phyloP scores from a whole-genome alignment of 2,888 invertebrate species.

The Cryptus armator region DNA sequence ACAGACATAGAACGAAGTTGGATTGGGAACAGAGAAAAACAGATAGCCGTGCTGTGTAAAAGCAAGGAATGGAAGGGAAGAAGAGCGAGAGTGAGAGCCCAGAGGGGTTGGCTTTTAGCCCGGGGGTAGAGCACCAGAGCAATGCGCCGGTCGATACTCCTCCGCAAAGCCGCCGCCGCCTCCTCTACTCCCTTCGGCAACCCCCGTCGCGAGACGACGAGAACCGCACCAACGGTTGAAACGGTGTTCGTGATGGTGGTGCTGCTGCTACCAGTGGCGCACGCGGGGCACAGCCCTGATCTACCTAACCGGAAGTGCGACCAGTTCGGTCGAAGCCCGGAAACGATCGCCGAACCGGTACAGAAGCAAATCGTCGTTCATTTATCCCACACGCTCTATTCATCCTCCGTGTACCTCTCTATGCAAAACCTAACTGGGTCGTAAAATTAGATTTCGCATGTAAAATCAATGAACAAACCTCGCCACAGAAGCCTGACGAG shows the following conservation, averaged over 20 bases:
- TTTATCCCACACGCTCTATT: conserved; percentile 46
- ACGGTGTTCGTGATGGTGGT: conserved; percentile 13
- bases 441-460: conserved; percentile 60
- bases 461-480: conserved; percentile 49
- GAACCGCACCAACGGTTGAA: conserved; percentile 39
- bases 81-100: conserved; percentile 55
- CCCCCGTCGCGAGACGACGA: conserved; percentile 33
- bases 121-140: conserved; percentile 69
- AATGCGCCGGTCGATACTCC: conserved; percentile 79
- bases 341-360: conserved; percentile 58
- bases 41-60: neutral
- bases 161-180: conserved; percentile 70
- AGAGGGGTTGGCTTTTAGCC: conserved; percentile 59
- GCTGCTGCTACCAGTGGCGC: conserved; percentile 46
- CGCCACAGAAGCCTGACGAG: conserved; percentile 51
- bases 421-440: conserved; percentile 38
- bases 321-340: conserved; percentile 53
- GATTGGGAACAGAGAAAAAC: neutral
- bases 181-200: conserved; percentile 8
- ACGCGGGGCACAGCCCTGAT: conserved; percentile 62
- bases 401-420: conserved; percentile 12
- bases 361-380: conserved; percentile 48
- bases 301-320: conserved; percentile 67
- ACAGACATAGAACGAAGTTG: conserved; percentile 3
- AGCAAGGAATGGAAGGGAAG: conserved; percentile 31